phyloP scores from a whole-genome alignment of 2,797 vertebrate genomes.

The Mallotus villosus region DNA sequence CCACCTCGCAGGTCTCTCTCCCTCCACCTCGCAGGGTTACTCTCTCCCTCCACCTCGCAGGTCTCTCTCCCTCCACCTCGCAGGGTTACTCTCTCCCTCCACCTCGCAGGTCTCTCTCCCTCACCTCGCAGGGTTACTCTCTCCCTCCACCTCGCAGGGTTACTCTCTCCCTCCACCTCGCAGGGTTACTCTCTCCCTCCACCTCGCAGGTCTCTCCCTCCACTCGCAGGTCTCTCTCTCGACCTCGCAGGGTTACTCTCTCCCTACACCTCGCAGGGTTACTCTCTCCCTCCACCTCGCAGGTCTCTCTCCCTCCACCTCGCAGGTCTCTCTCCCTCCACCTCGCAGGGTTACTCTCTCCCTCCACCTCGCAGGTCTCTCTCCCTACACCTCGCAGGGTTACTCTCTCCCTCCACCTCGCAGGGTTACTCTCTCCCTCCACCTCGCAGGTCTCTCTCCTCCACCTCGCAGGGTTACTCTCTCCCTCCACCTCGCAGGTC shows the following conservation, averaged over 20 bases:
- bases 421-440: slow-evolving; percentile 45
- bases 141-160: slow-evolving; percentile 43
- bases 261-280: slow-evolving; percentile 45
- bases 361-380: slow-evolving; percentile 46
- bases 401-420: slow-evolving; percentile 44
- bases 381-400: no score
- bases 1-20: no score
- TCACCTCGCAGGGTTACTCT: no score
- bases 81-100: slow-evolving; percentile 45
- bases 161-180: slow-evolving; percentile 49
- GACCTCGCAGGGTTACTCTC: slow-evolving; percentile 48
- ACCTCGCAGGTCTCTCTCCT: slow-evolving; percentile 43
- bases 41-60: no score
- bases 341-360: slow-evolving; percentile 47
- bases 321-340: slow-evolving; percentile 42
- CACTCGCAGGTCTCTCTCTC: no score
- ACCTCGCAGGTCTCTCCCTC: slow-evolving; percentile 43
- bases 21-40: slow-evolving; percentile 48
- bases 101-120: slow-evolving; percentile 47
- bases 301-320: no score
- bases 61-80: slow-evolving; percentile 44
- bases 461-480: slow-evolving; percentile 50
- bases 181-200: slow-evolving; percentile 45
- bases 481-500: no score
- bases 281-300: slow-evolving; percentile 46